These are phyloP conservation scores for Herpetotheres cachinnans DNA, from an alignment of 2,113 vertebrate species.

Conservation along the genomic window DNA sequence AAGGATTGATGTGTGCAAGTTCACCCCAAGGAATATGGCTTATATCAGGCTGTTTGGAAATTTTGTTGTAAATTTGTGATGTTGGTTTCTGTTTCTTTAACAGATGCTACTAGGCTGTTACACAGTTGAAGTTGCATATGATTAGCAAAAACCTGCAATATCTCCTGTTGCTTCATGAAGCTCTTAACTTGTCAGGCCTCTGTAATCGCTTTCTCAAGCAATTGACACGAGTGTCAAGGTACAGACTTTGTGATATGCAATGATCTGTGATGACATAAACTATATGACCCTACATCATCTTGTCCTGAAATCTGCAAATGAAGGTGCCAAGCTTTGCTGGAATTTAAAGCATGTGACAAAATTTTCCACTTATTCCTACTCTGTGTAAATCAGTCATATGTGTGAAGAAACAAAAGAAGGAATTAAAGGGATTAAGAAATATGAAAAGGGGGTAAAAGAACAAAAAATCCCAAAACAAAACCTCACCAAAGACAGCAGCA, in stretches of 20 bases:
- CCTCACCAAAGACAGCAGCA: not conserved
- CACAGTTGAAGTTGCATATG: not conserved
- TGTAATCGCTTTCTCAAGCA: conserved; percentile 9
- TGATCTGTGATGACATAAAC: not conserved
- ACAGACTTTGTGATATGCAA: not conserved
- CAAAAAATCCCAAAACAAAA: not conserved
- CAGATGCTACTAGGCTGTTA: not conserved
- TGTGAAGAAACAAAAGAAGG: not conserved
- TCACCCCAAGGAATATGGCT: not conserved
- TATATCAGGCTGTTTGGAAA: not conserved
- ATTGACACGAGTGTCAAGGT: not conserved
- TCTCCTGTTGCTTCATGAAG: not conserved
- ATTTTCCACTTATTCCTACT: not conserved
- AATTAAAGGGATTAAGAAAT: not conserved
- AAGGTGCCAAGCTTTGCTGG: not conserved
- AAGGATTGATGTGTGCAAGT: not conserved
- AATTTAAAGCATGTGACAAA: not conserved
- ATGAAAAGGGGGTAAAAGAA: not conserved
- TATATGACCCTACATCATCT: not conserved
- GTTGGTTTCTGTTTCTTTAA: not conserved
- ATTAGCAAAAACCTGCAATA: not conserved
- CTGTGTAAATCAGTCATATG: not conserved
- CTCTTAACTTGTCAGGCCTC: not conserved
- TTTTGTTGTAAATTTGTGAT: not conserved
- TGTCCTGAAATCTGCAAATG: not conserved